A percentile compares a stretch with the other conserved stretches of the same genome.
Conservation (phyloP, 2,797 vertebrate genomes). For the Mionectes olivaceus region DNA sequence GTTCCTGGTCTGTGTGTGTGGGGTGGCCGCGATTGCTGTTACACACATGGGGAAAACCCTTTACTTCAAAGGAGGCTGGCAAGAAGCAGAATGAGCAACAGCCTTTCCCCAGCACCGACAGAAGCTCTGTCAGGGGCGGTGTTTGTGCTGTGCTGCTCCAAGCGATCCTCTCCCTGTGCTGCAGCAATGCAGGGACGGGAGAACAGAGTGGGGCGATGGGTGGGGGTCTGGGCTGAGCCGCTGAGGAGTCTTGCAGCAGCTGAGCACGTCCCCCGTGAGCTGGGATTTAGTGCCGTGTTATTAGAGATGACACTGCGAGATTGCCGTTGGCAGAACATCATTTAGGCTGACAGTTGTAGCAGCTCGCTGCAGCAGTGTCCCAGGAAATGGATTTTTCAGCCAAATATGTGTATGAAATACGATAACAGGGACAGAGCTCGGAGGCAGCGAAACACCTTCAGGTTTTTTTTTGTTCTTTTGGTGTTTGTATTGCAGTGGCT, state of each 20-base stretch:
- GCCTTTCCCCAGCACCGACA: background rate
- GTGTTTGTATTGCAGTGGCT: background rate
- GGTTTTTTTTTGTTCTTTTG: background rate
- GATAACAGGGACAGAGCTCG: conserved; percentile 36
- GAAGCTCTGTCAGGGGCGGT: fast-evolving
- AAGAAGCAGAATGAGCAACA: background rate
- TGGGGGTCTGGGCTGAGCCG: background rate
- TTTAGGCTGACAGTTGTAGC: conserved; percentile 55
- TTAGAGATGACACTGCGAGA: conserved; percentile 50
- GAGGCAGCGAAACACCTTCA: conserved; percentile 33
- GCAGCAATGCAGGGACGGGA: background rate
- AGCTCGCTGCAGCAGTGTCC: conserved; percentile 58
- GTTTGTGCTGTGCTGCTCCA: fast-evolving
- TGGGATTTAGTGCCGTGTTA: conserved; percentile 42
- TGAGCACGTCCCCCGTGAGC: background rate
- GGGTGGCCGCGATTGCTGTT: fast-evolving
- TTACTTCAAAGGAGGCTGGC: background rate
- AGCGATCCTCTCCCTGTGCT: background rate
- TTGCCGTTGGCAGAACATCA: conserved; percentile 65
- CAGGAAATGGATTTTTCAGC: conserved; percentile 63
- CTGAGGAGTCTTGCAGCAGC: background rate
- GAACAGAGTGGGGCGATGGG: background rate
- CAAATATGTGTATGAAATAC: conserved; percentile 61
- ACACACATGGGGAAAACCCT: fast-evolving
- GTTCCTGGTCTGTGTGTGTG: fast-evolving